phyloP scores from a whole-genome alignment of 2,797 vertebrate genomes.

The Chrysocyon brachyurus region DNA sequence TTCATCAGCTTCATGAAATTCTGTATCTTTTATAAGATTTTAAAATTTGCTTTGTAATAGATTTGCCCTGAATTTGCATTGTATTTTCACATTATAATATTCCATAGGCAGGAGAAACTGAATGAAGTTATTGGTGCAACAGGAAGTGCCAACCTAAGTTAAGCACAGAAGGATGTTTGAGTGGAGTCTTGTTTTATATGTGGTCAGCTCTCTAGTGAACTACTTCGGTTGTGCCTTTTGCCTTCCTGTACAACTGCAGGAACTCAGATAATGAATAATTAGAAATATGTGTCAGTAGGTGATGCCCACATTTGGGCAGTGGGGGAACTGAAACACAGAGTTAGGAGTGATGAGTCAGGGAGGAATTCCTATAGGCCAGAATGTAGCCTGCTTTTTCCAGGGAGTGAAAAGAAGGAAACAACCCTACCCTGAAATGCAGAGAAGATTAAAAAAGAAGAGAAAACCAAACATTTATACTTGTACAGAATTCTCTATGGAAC shows the following conservation, averaged over 20 bases:
- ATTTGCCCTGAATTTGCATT: slow-evolving; percentile 38
- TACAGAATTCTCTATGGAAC: neutral
- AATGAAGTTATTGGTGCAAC: neutral
- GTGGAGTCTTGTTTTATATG: slow-evolving; percentile 16
- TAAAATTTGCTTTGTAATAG: neutral
- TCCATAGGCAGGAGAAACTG: neutral
- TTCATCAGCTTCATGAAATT: slow-evolving; percentile 28
- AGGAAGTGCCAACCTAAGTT: neutral
- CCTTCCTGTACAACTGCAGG: neutral
- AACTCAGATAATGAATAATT: neutral
- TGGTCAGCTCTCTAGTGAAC: neutral
- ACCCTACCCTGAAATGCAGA: neutral
- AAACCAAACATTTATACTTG: slow-evolving; percentile 5
- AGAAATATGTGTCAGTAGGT: neutral
- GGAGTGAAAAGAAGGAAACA: neutral
- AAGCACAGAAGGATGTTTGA: neutral
- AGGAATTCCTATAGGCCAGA: slow-evolving; percentile 19
- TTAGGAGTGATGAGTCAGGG: neutral
- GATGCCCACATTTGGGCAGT: neutral
- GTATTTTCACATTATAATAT: neutral
- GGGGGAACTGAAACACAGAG: neutral
- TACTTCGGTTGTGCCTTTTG: neutral
- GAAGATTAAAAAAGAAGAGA: neutral
- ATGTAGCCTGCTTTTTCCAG: slow-evolving; percentile 51
- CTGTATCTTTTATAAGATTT: slow-evolving; percentile 20